Evolutionary conservation across 2,888 invertebrate genomes (phyloP).

Genomic region (Caenorhabditis panamensis): DNA sequence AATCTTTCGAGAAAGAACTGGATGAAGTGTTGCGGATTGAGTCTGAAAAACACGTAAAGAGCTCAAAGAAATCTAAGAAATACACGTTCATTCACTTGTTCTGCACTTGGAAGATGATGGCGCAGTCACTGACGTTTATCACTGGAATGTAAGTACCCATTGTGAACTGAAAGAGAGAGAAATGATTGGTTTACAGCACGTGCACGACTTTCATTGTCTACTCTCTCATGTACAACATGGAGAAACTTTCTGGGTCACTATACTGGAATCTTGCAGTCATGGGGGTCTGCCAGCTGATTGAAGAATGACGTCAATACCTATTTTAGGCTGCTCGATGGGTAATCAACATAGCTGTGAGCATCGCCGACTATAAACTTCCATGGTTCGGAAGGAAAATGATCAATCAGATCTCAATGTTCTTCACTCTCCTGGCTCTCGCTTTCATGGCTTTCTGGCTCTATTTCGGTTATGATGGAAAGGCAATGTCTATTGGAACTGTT

Average conservation of each 20-base stretch:
- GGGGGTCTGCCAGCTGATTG: conserved; percentile 48
- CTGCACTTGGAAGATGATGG: conserved; percentile 67
- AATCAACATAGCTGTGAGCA: conserved; percentile 68
- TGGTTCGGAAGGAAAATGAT: conserved; percentile 69
- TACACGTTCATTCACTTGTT: conserved; percentile 64
- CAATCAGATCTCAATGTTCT: conserved; percentile 63
- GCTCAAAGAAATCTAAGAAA: conserved; percentile 49
- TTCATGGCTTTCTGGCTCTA: conserved; percentile 32
- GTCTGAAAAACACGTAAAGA: conserved; percentile 42
- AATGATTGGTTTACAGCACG: conserved; percentile 28
- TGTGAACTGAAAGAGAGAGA: background rate
- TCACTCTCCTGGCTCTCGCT: conserved; percentile 40
- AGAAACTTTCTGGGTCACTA: conserved; percentile 61
- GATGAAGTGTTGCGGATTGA: conserved; percentile 44
- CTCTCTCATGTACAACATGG: conserved; percentile 64
- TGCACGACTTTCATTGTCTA: conserved; percentile 61
- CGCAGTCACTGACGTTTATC: conserved; percentile 57
- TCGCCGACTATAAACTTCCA: conserved; percentile 64
- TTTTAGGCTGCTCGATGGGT: conserved; percentile 64
- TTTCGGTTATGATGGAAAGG: conserved; percentile 40
- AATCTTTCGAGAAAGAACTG: conserved; percentile 38
- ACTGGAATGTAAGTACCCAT: conserved; percentile 56
- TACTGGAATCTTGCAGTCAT: conserved; percentile 62
- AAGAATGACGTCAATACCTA: background rate
- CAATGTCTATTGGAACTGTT: conserved; percentile 60